A percentile compares a stretch with the other conserved stretches of the same genome.
phyloP scores from a whole-genome alignment of 2,888 invertebrate genomes.

The Hermaeophaga mercurialis region DNA sequence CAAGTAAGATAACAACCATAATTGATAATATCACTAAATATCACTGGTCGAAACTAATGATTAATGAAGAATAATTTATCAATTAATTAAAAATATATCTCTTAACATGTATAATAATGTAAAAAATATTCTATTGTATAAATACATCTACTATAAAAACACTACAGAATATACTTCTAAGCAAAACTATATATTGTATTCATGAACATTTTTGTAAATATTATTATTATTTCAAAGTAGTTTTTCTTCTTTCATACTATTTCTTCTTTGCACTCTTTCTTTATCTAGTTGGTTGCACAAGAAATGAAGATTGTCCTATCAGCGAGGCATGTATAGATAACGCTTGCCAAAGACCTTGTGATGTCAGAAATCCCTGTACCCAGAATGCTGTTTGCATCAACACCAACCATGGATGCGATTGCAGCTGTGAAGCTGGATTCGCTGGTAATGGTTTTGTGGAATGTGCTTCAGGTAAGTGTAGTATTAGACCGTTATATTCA shows the following conservation, averaged over 20 bases:
- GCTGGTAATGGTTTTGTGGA: slow-evolving; percentile 86
- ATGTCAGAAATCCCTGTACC: slow-evolving; percentile 82
- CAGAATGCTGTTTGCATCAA: slow-evolving; percentile 85
- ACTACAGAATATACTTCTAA: too few species aligned
- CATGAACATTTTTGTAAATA: slow-evolving; percentile 14
- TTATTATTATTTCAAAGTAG: slow-evolving; percentile 37
- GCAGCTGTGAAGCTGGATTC: slow-evolving; percentile 83
- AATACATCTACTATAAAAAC: too few species aligned
- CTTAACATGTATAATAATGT: too few species aligned
- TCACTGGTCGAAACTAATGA: not conserved
- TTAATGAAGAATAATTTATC: not conserved
- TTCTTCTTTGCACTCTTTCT: slow-evolving; percentile 53
- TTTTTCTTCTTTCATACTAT: slow-evolving; percentile 39
- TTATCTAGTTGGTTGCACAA: slow-evolving; percentile 81
- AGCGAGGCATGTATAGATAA: slow-evolving; percentile 86
- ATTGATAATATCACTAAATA: not conserved
- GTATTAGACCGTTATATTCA: not conserved
- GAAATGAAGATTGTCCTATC: slow-evolving; percentile 82
- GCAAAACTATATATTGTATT: slow-evolving; percentile 15
- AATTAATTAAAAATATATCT: too few species aligned
- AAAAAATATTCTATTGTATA: too few species aligned
- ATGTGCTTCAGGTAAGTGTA: slow-evolving; percentile 73
- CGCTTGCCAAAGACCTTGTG: slow-evolving; percentile 86
- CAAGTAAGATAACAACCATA: slow-evolving; percentile 67
- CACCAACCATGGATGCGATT: slow-evolving; percentile 84